Evolutionary conservation across 2,113 vertebrate species (phyloP).

Genomic region (Actenoides hombroni): DNA sequence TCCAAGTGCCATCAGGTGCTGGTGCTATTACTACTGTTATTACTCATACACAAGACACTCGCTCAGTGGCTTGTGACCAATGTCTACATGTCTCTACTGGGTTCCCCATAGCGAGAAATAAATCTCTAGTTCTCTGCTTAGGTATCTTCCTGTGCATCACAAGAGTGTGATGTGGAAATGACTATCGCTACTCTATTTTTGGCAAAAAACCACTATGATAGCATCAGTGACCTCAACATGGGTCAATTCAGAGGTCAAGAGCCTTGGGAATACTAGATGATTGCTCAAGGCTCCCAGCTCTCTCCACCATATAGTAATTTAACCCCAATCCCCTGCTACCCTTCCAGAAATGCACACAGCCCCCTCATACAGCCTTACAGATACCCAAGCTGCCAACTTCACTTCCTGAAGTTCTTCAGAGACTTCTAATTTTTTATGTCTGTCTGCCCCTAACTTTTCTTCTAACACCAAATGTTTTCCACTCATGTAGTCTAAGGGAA

Average conservation of each 20-base stretch:
- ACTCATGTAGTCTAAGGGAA: background rate
- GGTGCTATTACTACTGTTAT: background rate
- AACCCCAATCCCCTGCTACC: background rate
- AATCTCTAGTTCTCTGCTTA: background rate
- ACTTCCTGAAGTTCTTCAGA: background rate
- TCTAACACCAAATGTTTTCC: background rate
- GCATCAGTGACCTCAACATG: accelerated
- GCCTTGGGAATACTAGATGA: background rate
- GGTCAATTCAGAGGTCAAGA: background rate
- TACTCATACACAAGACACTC: background rate
- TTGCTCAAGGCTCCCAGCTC: background rate
- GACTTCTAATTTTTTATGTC: background rate
- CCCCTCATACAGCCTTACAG: background rate
- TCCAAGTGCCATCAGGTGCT: background rate
- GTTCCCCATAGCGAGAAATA: background rate
- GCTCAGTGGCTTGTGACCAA: background rate
- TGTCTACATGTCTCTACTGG: background rate
- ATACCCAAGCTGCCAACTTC: background rate
- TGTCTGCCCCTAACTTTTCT: background rate
- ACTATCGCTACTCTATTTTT: background rate
- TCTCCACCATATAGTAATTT: background rate
- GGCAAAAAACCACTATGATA: accelerated
- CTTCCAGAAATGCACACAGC: background rate
- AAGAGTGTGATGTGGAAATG: background rate
- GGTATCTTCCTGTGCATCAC: background rate